Base-by-base conservation (phyloP, 2,113 vertebrate genomes). In the Catharus fuscescens region DNA sequence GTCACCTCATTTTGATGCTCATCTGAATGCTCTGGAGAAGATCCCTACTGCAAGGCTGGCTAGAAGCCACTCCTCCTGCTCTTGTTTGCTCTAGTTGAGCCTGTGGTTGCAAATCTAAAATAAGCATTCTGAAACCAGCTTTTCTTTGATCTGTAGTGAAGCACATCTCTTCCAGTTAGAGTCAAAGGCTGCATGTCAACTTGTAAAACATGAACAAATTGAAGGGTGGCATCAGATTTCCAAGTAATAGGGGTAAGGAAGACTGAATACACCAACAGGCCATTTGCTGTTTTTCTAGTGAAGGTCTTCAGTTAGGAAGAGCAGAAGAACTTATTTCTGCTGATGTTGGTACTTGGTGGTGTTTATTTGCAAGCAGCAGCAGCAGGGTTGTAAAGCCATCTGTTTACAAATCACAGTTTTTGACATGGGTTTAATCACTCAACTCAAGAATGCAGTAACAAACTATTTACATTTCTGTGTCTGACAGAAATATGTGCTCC, bases 71-170 rank as follows among this genome's bases (percentile, higher is more conserved):
- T 85, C 32, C 21, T 92, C 60, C 71, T 85, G 57, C 59, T 76
- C n/a, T 62, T 79, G 17, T 72, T 92, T 77, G 23, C 47, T 83
- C 18, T 61, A 31, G 38, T 34, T 72, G 56, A 95, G 60, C 42
- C 76, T 62, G 26, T 90, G 56, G 56, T 78, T 40, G 69, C 64
- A 77, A 38, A 80, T 70, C 67, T 88, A 86, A 96, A 92, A 86
- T 31, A 80, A 90, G 42, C 31, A 32, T 47, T 66, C 24, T 56
- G 67, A 92, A 94, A 65, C 2, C 20, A 88, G 31, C 34, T 79
- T 90, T 80, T 54, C 76, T 80, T 77, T 93, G 67, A 74, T 91
- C 32, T 80, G 21, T 59, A 36, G 38, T 90, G 92, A 92, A 90
- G 50, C 12, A 1, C 48, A 64, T 84, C 61, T 94, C 65, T 86